These are phyloP conservation scores for Setipinna tenuifilis DNA, from an alignment of 2,797 vertebrate genomes.

Conservation along the genomic window DNA sequence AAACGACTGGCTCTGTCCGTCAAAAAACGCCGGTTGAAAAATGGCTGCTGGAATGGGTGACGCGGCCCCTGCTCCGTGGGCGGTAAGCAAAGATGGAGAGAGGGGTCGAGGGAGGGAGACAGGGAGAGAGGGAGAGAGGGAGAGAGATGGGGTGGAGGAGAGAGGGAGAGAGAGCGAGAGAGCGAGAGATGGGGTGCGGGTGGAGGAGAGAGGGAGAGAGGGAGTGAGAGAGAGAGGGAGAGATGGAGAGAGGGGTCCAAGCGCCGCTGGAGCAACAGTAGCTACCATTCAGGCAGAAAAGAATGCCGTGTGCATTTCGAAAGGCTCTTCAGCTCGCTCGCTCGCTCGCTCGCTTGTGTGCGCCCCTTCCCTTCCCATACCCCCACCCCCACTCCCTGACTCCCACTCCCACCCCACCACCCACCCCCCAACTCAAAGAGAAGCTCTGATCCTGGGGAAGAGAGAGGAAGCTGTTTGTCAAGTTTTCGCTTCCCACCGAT, in stretches of 20 bases:
- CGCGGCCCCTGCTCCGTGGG: constrained; percentile 39
- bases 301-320: constrained; percentile 31
- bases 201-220: too few species aligned
- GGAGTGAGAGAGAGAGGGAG: constrained; percentile 22
- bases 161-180: too few species aligned
- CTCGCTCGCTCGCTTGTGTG: too few species aligned
- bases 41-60: constrained; percentile 30
- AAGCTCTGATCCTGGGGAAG: constrained; percentile 45
- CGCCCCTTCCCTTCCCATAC: not conserved
- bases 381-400: not conserved
- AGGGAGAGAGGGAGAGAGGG: too few species aligned
- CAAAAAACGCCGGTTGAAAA: constrained; percentile 28
- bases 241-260: not conserved
- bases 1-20: constrained; percentile 20
- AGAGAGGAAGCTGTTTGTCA: constrained; percentile 56
- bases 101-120: too few species aligned
- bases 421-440: constrained; percentile 7
- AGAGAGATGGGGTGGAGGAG: too few species aligned
- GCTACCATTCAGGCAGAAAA: constrained; percentile 53
- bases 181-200: not conserved
- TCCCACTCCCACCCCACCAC: too few species aligned
- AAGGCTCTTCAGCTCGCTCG: constrained; percentile 22
- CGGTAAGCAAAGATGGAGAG: constrained; percentile 42
- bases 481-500: constrained; percentile 46
- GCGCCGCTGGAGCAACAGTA: constrained; percentile 48